These are phyloP conservation scores for Elephas maximus DNA, from an alignment of 2,113 vertebrate genomes.

Conservation along the genomic window DNA sequence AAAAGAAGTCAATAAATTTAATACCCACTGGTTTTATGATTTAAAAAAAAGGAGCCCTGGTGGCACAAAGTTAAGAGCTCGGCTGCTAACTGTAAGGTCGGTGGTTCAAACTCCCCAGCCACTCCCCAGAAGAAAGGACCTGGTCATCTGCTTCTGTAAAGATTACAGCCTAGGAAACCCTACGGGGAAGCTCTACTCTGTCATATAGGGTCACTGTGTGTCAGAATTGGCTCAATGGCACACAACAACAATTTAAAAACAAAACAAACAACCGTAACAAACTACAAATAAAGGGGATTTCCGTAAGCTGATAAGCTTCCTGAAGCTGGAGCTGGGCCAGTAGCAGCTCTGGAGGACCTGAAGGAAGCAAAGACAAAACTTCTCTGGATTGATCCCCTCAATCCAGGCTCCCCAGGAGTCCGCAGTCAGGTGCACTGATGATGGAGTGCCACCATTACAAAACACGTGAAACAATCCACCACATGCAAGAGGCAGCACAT, in stretches of 20 bases:
- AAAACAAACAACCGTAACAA: background rate
- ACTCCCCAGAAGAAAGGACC: background rate
- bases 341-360: background rate
- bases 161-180: too few species aligned
- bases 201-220: too few species aligned
- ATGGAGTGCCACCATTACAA: too few species aligned
- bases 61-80: background rate
- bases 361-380: background rate
- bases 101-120: background rate
- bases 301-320: background rate
- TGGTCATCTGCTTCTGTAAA: background rate
- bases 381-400: too few species aligned
- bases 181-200: too few species aligned
- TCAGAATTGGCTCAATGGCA: too few species aligned
- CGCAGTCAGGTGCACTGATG: background rate
- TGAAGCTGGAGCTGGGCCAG: background rate
- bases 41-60: background rate
- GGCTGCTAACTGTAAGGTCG: background rate
- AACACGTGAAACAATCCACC: background rate
- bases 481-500: accelerated
- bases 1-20: background rate
- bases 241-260: background rate
- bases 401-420: too few species aligned
- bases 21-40: background rate
- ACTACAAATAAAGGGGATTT: background rate